Conservation (phyloP, 2,888 invertebrate genomes). For the Drosophila incognita region DNA sequence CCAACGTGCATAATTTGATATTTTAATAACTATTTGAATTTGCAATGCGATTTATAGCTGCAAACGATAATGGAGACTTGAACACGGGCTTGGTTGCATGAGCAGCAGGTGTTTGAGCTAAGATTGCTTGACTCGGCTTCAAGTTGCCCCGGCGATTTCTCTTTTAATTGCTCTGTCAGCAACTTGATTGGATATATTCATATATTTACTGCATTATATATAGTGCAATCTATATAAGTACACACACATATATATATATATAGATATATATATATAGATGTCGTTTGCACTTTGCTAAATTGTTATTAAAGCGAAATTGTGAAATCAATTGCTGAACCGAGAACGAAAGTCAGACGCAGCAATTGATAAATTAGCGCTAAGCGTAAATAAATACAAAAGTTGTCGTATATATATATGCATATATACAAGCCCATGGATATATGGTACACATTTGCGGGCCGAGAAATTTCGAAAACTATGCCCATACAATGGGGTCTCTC, state of each 20-base stretch:
- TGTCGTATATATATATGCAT: background rate
- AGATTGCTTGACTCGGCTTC: slow-evolving; percentile 23
- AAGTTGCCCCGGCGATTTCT: slow-evolving; percentile 17
- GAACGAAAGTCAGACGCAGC: slow-evolving; percentile 70
- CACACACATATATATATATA: slow-evolving; percentile 17
- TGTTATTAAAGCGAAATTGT: slow-evolving; percentile 53
- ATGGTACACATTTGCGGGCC: slow-evolving; percentile 8
- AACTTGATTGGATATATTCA: slow-evolving; percentile 8
- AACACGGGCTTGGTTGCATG: slow-evolving; percentile 5
- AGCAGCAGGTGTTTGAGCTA: slow-evolving; percentile 12
- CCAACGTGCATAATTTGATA: slow-evolving; percentile 33
- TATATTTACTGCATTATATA: slow-evolving; percentile 5
- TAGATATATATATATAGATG: slow-evolving; percentile 20
- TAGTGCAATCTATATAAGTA: slow-evolving; percentile 27
- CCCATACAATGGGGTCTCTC: slow-evolving; percentile 59
- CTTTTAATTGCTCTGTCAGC: slow-evolving; percentile 28
- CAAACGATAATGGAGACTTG: slow-evolving; percentile 26
- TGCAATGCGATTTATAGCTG: background rate
- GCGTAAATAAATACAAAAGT: slow-evolving; percentile 24
- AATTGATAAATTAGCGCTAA: slow-evolving; percentile 71
- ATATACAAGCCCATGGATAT: slow-evolving; percentile 11
- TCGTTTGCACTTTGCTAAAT: slow-evolving; percentile 72
- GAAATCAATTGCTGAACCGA: slow-evolving; percentile 58
- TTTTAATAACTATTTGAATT: slow-evolving; percentile 27
- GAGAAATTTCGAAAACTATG: slow-evolving; percentile 66